phyloP scores from a whole-genome alignment of 2,888 invertebrate genomes.

The Agrotis puta region DNA sequence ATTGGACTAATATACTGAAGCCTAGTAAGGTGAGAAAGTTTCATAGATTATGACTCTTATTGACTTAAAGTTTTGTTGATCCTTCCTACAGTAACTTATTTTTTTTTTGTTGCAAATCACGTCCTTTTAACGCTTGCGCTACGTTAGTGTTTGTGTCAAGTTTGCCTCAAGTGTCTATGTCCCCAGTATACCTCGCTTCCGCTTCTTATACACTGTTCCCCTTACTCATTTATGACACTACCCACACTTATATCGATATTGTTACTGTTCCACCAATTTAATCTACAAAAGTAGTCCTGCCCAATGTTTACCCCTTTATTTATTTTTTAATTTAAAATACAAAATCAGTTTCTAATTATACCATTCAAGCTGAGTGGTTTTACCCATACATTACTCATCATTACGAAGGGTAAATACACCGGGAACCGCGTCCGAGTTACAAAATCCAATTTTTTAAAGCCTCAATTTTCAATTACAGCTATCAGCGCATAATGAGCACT shows the following conservation, averaged over 20 bases:
- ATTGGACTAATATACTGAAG: constrained; percentile 88
- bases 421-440: constrained; percentile 19
- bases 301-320: not conserved
- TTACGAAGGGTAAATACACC: constrained; percentile 44
- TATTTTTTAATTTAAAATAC: not conserved
- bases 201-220: too few species aligned
- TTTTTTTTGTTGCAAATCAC: too few species aligned
- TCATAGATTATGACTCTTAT: constrained; percentile 6
- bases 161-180: too few species aligned
- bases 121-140: too few species aligned
- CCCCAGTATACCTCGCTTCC: too few species aligned
- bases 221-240: too few species aligned
- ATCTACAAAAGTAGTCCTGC: not conserved
- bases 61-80: not conserved
- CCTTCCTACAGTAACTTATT: not conserved
- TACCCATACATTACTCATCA: constrained; percentile 31
- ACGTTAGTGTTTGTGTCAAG: too few species aligned
- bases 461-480: constrained; percentile 77
- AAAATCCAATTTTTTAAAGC: constrained; percentile 58
- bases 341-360: constrained; percentile 8
- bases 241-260: too few species aligned
- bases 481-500: constrained; percentile 88
- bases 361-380: constrained; percentile 21
- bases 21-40: constrained; percentile 87
- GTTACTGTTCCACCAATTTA: not conserved